Conservation (phyloP, 35 echinoderm and acorn worm genomes). For the Heliocidaris erythrogramma region DNA sequence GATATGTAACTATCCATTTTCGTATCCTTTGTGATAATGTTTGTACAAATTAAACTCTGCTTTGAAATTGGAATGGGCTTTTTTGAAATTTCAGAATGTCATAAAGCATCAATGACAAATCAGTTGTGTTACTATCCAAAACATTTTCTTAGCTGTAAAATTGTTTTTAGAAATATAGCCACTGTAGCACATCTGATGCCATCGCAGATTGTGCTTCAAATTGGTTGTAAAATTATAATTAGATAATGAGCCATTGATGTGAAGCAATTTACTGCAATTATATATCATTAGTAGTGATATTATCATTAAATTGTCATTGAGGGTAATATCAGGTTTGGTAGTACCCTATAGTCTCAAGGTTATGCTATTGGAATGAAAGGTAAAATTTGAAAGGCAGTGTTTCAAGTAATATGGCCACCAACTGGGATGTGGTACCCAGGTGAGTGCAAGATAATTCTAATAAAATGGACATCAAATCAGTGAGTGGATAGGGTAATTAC, state of each 20-base stretch:
- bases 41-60: too few relatives aligned
- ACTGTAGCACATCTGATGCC: too few relatives aligned
- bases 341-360: background rate
- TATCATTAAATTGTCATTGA: constrained; percentile 16
- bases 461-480: background rate
- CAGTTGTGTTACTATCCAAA: too few relatives aligned
- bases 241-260: background rate
- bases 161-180: too few relatives aligned
- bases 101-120: too few relatives aligned
- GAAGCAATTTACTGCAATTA: background rate
- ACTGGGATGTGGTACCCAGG: background rate
- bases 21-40: too few relatives aligned
- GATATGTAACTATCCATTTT: too few relatives aligned
- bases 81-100: too few relatives aligned
- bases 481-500: background rate
- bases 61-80: too few relatives aligned
- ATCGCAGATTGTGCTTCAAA: background rate
- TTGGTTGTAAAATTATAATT: background rate
- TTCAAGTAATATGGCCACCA: background rate
- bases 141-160: too few relatives aligned
- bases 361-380: background rate
- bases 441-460: background rate
- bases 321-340: background rate
- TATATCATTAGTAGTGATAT: background rate
- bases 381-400: background rate